These are phyloP conservation scores for Passer montanus DNA, from an alignment of 2,113 vertebrate genomes.

Conservation along the genomic window DNA sequence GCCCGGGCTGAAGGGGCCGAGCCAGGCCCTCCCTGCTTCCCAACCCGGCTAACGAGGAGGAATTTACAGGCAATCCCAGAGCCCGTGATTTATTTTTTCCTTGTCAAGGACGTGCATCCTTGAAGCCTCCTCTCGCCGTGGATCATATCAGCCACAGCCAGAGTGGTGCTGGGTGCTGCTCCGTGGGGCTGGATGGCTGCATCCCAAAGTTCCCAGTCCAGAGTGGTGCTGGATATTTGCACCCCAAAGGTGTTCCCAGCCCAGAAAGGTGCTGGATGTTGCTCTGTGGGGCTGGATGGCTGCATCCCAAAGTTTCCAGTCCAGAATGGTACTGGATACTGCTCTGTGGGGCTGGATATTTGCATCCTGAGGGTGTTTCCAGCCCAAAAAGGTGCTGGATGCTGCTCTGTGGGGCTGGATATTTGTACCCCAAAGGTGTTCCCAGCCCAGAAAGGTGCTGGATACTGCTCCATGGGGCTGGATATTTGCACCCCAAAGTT, in stretches of 20 bases:
- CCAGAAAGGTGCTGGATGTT: fast-evolving
- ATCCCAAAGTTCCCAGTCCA: neutral
- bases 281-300: fast-evolving
- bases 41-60: neutral
- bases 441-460: fast-evolving
- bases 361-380: neutral
- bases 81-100: constrained; percentile 23
- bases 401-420: neutral
- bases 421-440: neutral
- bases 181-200: fast-evolving
- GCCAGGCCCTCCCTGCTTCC: neutral
- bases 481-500: neutral
- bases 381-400: fast-evolving
- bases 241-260: neutral
- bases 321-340: fast-evolving
- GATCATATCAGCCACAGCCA: neutral
- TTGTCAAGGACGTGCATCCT: constrained; percentile 46
- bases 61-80: constrained; percentile 30
- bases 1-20: fast-evolving
- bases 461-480: neutral
- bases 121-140: neutral
- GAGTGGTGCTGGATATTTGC: neutral
- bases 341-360: fast-evolving
- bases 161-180: fast-evolving
- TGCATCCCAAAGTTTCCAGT: neutral